Evolutionary conservation across 1,140 invertebrate species (phyloP).

Genomic region (Drosophila lacteicornis): DNA sequence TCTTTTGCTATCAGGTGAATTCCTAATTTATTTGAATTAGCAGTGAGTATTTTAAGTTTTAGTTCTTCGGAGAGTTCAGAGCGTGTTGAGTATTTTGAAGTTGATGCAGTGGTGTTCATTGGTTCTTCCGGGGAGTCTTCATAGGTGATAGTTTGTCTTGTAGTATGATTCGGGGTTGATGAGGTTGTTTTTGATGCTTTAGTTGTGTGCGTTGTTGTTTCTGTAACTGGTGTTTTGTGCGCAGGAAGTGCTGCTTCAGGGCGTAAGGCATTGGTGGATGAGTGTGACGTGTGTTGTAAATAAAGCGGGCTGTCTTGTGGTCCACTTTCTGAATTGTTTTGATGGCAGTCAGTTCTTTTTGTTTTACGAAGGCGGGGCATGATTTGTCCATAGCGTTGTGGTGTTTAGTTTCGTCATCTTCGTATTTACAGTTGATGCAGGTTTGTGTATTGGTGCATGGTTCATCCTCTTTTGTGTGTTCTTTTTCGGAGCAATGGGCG

Average conservation of each 20-base stretch:
- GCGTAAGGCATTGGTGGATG: conserved; percentile 6
- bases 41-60: conserved; percentile 5
- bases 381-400: conserved; percentile 8
- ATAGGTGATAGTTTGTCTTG: conserved; percentile 2
- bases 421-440: conserved; percentile 2
- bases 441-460: too few relatives aligned
- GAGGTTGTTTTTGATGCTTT: not conserved
- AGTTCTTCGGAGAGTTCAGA: not conserved
- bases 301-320: conserved; percentile 7
- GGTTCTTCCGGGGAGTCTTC: not conserved
- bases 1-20: conserved; percentile 4
- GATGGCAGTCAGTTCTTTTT: not conserved
- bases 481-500: not conserved
- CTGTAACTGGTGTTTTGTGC: not conserved
- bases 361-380: not conserved
- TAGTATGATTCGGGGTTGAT: conserved; percentile 1
- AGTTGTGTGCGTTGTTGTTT: not conserved
- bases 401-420: conserved; percentile 2
- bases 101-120: conserved; percentile 7
- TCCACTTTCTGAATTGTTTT: conserved; percentile 7
- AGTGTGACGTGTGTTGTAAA: conserved; percentile 9
- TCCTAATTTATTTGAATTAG: conserved; percentile 5
- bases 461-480: too few relatives aligned
- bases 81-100: conserved; percentile 1
- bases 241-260: not conserved